phyloP scores from a whole-genome alignment of 2,113 vertebrate species.

The Lycaon pictus region DNA sequence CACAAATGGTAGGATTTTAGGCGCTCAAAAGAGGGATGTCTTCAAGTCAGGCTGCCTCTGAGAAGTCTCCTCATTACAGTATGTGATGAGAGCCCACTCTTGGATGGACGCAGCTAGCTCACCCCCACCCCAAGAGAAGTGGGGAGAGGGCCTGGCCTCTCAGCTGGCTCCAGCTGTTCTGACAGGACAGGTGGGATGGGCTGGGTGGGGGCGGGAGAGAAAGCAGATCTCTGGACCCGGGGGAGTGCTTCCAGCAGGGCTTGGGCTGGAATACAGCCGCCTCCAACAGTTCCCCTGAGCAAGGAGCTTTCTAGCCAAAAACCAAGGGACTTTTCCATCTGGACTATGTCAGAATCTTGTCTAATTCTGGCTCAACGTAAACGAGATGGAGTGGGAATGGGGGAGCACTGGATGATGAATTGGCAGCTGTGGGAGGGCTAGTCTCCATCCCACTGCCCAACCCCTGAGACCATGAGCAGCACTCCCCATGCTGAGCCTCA shows the following conservation, averaged over 20 bases:
- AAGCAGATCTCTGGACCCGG: background rate
- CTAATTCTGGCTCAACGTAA: background rate
- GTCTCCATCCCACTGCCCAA: background rate
- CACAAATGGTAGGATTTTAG: background rate
- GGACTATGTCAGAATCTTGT: conserved; percentile 60
- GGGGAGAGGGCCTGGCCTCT: background rate
- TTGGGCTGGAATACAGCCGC: background rate
- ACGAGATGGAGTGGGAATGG: background rate
- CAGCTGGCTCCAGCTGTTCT: background rate
- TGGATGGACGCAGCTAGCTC: background rate
- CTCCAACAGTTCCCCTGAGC: background rate
- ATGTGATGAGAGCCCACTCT: background rate
- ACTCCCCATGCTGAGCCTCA: accelerated
- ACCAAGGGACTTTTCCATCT: conserved; percentile 67
- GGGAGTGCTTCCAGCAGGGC: background rate
- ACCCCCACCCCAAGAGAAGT: background rate
- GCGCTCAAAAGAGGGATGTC: background rate
- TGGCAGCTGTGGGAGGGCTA: background rate
- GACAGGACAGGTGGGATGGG: background rate
- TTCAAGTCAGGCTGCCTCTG: background rate
- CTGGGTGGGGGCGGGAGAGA: background rate
- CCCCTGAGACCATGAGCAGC: accelerated
- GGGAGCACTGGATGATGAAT: no score
- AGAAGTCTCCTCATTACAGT: background rate
- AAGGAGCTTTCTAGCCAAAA: conserved; percentile 2